Evolutionary conservation across 2,797 vertebrate species (phyloP), one percentile per base, ranked within the genome.

Genomic region (Rhinophrynus dorsalis): DNA sequence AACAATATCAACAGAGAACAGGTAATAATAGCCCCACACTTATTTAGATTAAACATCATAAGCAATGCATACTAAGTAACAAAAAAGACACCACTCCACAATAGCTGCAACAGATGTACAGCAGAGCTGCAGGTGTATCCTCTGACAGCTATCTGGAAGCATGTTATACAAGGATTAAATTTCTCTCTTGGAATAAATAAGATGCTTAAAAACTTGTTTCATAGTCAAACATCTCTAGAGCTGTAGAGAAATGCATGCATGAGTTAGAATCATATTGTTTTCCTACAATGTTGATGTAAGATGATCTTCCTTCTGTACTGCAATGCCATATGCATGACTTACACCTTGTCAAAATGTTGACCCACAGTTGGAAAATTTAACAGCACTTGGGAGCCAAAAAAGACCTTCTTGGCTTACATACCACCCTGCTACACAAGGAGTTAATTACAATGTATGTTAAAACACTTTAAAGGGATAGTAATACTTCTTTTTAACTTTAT

Each of bases 131-230:
- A 23, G 13, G 18, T 51, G 27, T 35, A 33, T 67, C 30, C 42
- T 37, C 27, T 68, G 45, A 50, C 42, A 58, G 23, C 45, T 58
- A n/a, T 29, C 15, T 35, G 8, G 44, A 35, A 35, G 11, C 29
- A 35, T 47, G 63, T 15, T 69, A 38, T 38, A 27, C 37, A 30
- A 37, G 38, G 37, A 70, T 70, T 37, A 54, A 32, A 61, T 69
- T 61, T 69, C 37, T 33, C n/a, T 50, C 37, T 60, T 33, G 52
- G 47, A 68, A 68, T 35, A 61, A 69, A 45, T 18, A 21, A 27
- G 7, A 26, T 44, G 9, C 29, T 69, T 32, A 18, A 24, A 52
- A 68, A 42, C 40, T 54, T 32, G 38, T 23, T 40, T 42, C n/a
- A 13, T 57, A 27, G 47, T 29, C 47, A 51, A 24, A 51, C 29